Conservation (phyloP, 2,888 invertebrate species). For the Ametastegia equiseti region DNA sequence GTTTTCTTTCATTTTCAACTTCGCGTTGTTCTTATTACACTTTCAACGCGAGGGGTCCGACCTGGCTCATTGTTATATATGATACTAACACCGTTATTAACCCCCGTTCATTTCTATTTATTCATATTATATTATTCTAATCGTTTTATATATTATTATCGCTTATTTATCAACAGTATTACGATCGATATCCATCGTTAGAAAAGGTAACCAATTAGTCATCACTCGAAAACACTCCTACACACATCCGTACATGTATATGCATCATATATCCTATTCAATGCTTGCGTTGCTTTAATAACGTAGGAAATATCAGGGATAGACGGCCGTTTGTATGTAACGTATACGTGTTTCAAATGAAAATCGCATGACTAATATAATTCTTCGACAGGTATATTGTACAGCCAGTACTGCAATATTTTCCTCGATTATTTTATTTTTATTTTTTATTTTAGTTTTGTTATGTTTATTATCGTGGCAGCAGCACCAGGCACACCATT, state of each 20-base stretch:
- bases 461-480: conserved; percentile 2
- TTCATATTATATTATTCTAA: not conserved
- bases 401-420: no score
- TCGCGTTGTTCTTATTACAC: not conserved
- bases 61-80: no score
- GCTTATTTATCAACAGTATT: not conserved
- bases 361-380: no score
- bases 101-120: not conserved
- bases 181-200: conserved; percentile 10
- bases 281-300: no score
- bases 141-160: not conserved
- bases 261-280: not conserved
- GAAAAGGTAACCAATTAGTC: conserved; percentile 34
- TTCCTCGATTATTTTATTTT: not conserved
- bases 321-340: no score
- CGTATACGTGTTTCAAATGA: no score
- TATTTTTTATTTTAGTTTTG: not conserved
- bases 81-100: not conserved
- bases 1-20: not conserved
- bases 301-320: no score
- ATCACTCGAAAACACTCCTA: conserved; percentile 18
- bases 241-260: not conserved
- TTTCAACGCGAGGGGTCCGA: no score
- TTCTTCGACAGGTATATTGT: no score
- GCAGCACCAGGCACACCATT: no score